phyloP scores from a whole-genome alignment of 2,113 vertebrate genomes.

The Zosterops lateralis region DNA sequence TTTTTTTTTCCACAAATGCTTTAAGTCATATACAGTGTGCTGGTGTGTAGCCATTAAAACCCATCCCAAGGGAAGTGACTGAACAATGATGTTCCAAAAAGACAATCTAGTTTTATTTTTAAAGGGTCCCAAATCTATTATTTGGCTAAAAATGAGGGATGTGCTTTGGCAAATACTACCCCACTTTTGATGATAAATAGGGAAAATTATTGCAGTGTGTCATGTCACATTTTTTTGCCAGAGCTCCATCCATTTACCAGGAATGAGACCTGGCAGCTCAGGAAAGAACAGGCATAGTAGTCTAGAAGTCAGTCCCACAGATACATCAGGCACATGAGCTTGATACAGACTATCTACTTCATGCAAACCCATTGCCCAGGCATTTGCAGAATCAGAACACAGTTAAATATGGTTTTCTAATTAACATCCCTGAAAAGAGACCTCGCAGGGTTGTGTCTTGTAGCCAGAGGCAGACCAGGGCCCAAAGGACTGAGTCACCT shows the following conservation, averaged over 20 bases:
- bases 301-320: background rate
- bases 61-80: background rate
- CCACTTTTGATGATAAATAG: background rate
- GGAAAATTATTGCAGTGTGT: background rate
- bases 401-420: background rate
- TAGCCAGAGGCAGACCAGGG: background rate
- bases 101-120: background rate
- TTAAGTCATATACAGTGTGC: background rate
- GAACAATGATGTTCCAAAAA: background rate
- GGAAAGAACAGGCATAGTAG: background rate
- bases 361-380: background rate
- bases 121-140: background rate
- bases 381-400: background rate
- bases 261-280: background rate
- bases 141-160: background rate
- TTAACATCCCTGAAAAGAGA: background rate
- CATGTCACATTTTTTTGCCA: accelerated
- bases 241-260: background rate
- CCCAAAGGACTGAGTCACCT: background rate
- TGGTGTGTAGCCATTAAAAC: background rate
- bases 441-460: background rate
- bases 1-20: background rate
- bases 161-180: background rate
- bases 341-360: background rate
- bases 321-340: background rate